Conservation (phyloP, 1,140 invertebrate genomes). For the Bombyx mori region DNA sequence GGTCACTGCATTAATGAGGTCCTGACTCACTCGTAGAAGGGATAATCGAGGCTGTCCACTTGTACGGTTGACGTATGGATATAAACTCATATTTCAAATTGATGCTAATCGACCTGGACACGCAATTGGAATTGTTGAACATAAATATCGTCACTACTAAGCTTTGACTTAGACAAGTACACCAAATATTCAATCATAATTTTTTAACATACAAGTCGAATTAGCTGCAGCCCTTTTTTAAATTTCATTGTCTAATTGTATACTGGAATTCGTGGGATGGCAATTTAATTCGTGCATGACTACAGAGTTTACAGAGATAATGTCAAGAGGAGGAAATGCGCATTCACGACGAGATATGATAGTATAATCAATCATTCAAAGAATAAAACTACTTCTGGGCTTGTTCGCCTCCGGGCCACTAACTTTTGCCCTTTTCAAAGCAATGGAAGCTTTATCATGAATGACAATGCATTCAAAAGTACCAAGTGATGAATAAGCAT, state of each 20-base stretch:
- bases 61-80: slow-evolving; percentile 47
- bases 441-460: slow-evolving; percentile 4
- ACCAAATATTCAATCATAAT: too few relatives aligned
- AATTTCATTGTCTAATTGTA: too few relatives aligned
- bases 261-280: too few relatives aligned
- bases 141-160: too few relatives aligned
- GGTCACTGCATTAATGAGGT: slow-evolving; percentile 41
- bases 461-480: background rate
- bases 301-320: too few relatives aligned
- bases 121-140: too few relatives aligned
- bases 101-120: slow-evolving; percentile 46
- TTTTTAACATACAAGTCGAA: too few relatives aligned
- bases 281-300: too few relatives aligned
- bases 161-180: too few relatives aligned
- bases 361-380: slow-evolving; percentile 5
- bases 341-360: background rate
- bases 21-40: slow-evolving; percentile 40
- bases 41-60: slow-evolving; percentile 55
- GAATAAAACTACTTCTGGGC: slow-evolving; percentile 6
- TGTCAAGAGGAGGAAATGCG: too few relatives aligned
- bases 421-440: slow-evolving; percentile 8
- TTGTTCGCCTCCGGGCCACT: slow-evolving; percentile 3
- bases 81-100: slow-evolving; percentile 34
- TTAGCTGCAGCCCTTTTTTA: too few relatives aligned
- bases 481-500: too few relatives aligned